Base-by-base conservation (phyloP, 2,113 vertebrate species). In the Tetraodon nigroviridis region DNA sequence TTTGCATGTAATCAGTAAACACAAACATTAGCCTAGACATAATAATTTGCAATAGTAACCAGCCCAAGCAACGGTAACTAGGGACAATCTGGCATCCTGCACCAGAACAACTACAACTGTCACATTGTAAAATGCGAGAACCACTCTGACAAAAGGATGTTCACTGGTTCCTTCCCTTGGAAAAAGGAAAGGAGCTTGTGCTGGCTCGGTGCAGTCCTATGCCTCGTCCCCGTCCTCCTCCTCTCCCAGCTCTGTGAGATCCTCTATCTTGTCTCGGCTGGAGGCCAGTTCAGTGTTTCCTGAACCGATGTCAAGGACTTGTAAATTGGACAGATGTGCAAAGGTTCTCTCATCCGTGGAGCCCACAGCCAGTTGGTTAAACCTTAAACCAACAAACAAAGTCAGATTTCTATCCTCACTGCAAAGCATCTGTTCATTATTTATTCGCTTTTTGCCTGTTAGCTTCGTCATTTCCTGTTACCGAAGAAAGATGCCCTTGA, bases 401-500 rank as follows among this genome's bases (percentile, higher is more conserved):
- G 41, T 37, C 32, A 37, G 7, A 40, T 24, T 64, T 41, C 32
- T 19, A 3, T 6, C 13, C 10, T 37, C 12, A 10, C 32, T 37
- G 7, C 1, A 37, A 37, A 37, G 12, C 11, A 12, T 11, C 11
- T 37, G 32, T 6, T 27, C 5, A 27, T 27, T 27, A 27, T 37
- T 11, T 32, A 5, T 32, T 32, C 2, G 7, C 2, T 37, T 37
- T 37, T 37, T 37, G 7, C 32, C 11, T 27, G 24, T 27, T 27
- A 3, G 5, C 3, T 32, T 32, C 8, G 29, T 32, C 29, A 32
- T 32, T 32, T 12, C 1, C 7, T 37, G 6, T 73, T 64, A 99
- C 97, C 95, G 93, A 74, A 99, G 93, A 77, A 92, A 97, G 88
- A 99, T 93, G 27, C 94, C 93, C 80, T 95, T 98, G 84, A 99